Percentiles rank a stretch among this genome's conserved stretches.
phyloP scores from a whole-genome alignment of 1,140 invertebrate genomes.

The Euborellia annulipes region DNA sequence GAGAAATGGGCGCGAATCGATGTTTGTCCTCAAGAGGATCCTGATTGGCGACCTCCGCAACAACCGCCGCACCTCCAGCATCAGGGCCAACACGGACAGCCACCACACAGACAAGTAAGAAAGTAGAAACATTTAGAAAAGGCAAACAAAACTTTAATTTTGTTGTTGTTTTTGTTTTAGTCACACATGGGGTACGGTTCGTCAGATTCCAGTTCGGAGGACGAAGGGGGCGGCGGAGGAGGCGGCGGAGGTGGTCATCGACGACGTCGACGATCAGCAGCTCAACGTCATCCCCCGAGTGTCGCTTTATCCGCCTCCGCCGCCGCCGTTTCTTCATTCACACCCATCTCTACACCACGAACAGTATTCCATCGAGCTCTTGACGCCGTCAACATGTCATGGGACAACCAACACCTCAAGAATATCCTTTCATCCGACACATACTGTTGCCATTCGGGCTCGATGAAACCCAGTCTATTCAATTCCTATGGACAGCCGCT shows the following conservation, averaged over 20 bases:
- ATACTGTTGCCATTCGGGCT: constrained; percentile 29
- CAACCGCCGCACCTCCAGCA: constrained; percentile 15
- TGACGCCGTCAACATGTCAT: constrained; percentile 61
- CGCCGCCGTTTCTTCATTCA: too few relatives aligned
- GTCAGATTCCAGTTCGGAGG: constrained; percentile 22
- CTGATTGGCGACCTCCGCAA: constrained; percentile 43
- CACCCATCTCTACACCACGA: constrained; percentile 23
- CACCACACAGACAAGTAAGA: too few relatives aligned
- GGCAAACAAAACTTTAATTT: background rate
- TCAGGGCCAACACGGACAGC: too few relatives aligned
- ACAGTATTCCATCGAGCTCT: constrained; percentile 54
- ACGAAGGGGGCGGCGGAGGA: constrained; percentile 13
- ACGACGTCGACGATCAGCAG: too few relatives aligned
- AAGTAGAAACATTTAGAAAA: too few relatives aligned
- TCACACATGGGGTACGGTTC: constrained; percentile 28
- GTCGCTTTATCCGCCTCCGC: too few relatives aligned
- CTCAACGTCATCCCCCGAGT: too few relatives aligned
- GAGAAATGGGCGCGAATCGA: constrained; percentile 60
- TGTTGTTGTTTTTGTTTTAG: constrained; percentile 22
- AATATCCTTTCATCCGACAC: constrained; percentile 54
- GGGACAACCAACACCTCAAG: constrained; percentile 64
- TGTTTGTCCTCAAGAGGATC: constrained; percentile 69
- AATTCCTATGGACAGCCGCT: constrained; percentile 56
- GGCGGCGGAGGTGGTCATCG: too few relatives aligned
- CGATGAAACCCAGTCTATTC: constrained; percentile 35